Evolutionary conservation across 64 coral and sea anemone genomes (phyloP), one percentile per base, ranked within the genome.

Genomic region (Montipora cactus): DNA sequence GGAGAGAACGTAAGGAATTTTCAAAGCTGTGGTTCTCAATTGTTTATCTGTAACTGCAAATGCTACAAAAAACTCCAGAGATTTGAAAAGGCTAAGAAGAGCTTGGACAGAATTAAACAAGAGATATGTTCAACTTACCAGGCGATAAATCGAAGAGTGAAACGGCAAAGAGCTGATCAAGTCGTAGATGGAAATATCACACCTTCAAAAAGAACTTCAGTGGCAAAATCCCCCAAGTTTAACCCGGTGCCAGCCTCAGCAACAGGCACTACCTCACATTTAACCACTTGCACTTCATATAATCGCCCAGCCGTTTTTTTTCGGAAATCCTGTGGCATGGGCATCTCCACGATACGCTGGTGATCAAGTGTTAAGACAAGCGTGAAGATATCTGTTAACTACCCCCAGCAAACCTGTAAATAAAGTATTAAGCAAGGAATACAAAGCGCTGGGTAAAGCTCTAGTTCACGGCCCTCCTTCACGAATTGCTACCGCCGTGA

Each of bases 371-470:
- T 75, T 75, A 23, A 75, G 20, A 37, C 72, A 75, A 75, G 72
- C 28, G 80, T 83, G 64, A 89, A 77, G 18, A 2, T 94, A 45
- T 20, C 19, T 7, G 49, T 94, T 21, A 51, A 9, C 44, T 90
- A 94, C 44, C 87, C 87, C 10, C 25, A 75, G 47, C 3, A 94
- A 94, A 70, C 89, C 79, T 48, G 70, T 90, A 3, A 89, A 47
- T 45, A 94, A 90, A 62, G 25, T 16, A n/a, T 13, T 93, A 28
- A 5, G 44, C 8, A 18, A 45, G 23, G 70, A 80, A 5, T 83
- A 84, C 57, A 8, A 89, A 59, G 7, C 87, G 83, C 22, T 84
- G 48, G 11, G 64, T 16, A 67, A 67, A 19, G 64, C 64, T 16
- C 74, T 94, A 74, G 5, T 81, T 18, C 70, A 79, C 47, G 88